These are phyloP conservation scores for Halcyon badia DNA, from an alignment of 2,797 vertebrate genomes.

Conservation along the genomic window DNA sequence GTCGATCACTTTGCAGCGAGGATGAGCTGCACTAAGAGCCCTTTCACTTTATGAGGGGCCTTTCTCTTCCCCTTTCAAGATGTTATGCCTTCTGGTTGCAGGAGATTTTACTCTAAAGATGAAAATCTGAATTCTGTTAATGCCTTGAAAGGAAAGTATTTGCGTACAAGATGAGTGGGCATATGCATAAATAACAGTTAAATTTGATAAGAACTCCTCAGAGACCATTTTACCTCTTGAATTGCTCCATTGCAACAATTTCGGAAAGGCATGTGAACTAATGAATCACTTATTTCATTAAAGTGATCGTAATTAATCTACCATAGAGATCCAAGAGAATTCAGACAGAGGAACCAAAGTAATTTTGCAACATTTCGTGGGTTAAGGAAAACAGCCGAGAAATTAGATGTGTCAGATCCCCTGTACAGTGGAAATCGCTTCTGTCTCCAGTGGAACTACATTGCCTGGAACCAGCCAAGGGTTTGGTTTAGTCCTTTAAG, in stretches of 20 bases:
- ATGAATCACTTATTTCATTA: neutral
- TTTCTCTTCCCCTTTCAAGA: neutral
- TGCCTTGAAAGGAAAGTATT: neutral
- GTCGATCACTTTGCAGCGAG: rapidly evolving
- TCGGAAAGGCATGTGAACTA: neutral
- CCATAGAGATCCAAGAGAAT: neutral
- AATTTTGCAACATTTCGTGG: neutral
- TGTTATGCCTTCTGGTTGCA: neutral
- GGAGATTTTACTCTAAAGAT: neutral
- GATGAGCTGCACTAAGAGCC: too few species aligned
- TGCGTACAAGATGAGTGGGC: neutral
- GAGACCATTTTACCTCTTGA: neutral
- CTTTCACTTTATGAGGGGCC: neutral
- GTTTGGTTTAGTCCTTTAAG: neutral
- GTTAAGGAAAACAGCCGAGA: neutral
- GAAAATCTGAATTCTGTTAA: neutral
- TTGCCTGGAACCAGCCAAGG: neutral
- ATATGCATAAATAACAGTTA: neutral
- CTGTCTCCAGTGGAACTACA: neutral
- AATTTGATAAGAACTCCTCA: neutral
- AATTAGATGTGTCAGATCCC: neutral
- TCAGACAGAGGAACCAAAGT: neutral
- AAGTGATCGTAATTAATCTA: neutral
- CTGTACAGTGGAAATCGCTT: neutral
- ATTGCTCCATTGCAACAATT: neutral